These are phyloP conservation scores for Catocala nupta DNA, from an alignment of 2,888 invertebrate species.

Conservation along the genomic window DNA sequence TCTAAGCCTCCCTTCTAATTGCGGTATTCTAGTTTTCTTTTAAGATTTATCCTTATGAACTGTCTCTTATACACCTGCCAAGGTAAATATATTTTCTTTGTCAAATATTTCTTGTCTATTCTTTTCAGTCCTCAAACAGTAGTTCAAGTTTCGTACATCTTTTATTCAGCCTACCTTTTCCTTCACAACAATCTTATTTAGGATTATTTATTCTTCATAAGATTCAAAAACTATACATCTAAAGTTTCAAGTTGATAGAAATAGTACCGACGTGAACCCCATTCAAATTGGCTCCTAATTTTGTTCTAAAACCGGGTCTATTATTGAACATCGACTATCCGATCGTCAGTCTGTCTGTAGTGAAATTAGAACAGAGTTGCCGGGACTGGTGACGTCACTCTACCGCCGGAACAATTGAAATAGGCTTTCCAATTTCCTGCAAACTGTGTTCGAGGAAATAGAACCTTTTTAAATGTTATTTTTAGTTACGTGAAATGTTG, in stretches of 20 bases:
- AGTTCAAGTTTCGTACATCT: no score
- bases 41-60: no score
- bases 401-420: conserved; percentile 66
- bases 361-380: conserved; percentile 54
- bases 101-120: no score
- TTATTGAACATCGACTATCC: conserved; percentile 32
- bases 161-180: no score
- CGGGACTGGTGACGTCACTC: conserved; percentile 35
- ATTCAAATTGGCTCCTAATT: conserved; percentile 18
- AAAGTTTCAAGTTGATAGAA: conserved; percentile 1
- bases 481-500: conserved; percentile 35
- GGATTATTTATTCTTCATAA: no score
- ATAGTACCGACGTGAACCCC: neutral
- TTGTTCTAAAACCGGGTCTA: conserved; percentile 28
- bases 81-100: no score
- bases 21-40: no score
- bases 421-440: conserved; percentile 73
- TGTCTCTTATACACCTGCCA: no score
- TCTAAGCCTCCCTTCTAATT: no score
- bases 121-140: no score
- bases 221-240: neutral
- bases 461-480: conserved; percentile 57
- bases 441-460: conserved; percentile 60
- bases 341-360: conserved; percentile 31
- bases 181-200: no score